Base-by-base conservation (phyloP, 35 echinoderm and acorn worm genomes). In the Anneissia japonica region DNA sequence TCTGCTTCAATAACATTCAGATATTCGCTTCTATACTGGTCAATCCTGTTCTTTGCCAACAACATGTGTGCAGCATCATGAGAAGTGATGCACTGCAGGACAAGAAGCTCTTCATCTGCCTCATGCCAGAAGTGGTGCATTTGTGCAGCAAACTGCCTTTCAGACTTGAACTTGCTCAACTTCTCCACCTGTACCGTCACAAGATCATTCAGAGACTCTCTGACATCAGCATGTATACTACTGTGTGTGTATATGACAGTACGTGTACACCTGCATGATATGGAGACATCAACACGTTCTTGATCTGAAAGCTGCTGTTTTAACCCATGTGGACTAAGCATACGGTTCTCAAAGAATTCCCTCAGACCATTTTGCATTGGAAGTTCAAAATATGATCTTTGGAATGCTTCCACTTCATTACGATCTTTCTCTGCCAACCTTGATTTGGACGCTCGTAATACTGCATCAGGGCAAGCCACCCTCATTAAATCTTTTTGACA, bases 31-130 rank as follows among this genome's bases (percentile, higher is more conserved):
- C 72, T 32, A 28, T 74, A 77, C 16, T 76, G 72, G 72, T 86
- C 84, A 38, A 86, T 86, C 9, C 26, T 34, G 34, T 40, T 40
- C 74, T 86, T 86, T 28, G 84, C 84, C 21, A 86, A 40, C 19
- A 86, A 39, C 73, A 86, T 86, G 30, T 86, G 72, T 17, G 32
- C 36, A 30, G 84, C 72, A 76, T 86, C 73, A 21, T 40, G 73
- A 37, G 84, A 76, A 29, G 84, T 86, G 37, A 75, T 86, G 36
- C 84, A 86, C 36, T 86, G 84, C 29, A 86, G 72, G 37, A 86
- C 34, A 30, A 86, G 38, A 11, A 86, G 3, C 34, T 77, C 35
- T 75, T 76, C 73, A 4, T 86, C 73, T 16, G 56, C 33, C 6
- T 86, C 84, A 33, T 36, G 39, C 23, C 36, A 37, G 74, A 86